Conservation (phyloP, 2,113 vertebrate species). For the Mixornis gularis region DNA sequence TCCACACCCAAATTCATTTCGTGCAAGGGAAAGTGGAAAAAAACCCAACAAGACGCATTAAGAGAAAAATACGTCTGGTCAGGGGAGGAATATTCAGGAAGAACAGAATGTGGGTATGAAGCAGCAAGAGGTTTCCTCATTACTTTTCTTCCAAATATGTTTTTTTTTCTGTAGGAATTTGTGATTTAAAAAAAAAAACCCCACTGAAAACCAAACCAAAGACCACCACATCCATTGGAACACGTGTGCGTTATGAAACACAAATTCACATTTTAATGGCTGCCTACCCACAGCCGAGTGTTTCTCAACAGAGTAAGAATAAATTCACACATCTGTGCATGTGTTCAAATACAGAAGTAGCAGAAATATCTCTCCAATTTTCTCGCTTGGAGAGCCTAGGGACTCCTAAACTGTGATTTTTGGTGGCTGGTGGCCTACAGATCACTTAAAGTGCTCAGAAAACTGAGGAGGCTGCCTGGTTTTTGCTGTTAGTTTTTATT, state of each 20-base stretch:
- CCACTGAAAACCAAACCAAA: background rate
- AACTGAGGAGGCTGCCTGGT: background rate
- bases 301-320: constrained; percentile 5
- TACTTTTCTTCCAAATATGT: background rate
- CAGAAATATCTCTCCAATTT: constrained; percentile 33
- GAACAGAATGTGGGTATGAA: background rate
- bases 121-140: background rate
- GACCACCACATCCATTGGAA: background rate
- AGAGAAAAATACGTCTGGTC: background rate
- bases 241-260: background rate
- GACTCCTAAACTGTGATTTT: constrained; percentile 24
- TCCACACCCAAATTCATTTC: constrained; percentile 54
- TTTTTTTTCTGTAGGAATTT: background rate
- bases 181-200: background rate
- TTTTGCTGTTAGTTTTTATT: background rate
- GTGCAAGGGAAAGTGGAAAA: constrained; percentile 1
- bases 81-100: background rate
- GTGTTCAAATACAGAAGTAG: constrained; percentile 1
- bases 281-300: constrained; percentile 8
- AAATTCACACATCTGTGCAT: constrained; percentile 15
- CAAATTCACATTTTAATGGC: background rate
- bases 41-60: background rate
- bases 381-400: background rate
- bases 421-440: constrained; percentile 6
- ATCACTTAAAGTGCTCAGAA: background rate